Evolutionary conservation across 2,797 vertebrate genomes (phyloP), one percentile per base, ranked within the genome.

Genomic region (Microtus agrestis): DNA sequence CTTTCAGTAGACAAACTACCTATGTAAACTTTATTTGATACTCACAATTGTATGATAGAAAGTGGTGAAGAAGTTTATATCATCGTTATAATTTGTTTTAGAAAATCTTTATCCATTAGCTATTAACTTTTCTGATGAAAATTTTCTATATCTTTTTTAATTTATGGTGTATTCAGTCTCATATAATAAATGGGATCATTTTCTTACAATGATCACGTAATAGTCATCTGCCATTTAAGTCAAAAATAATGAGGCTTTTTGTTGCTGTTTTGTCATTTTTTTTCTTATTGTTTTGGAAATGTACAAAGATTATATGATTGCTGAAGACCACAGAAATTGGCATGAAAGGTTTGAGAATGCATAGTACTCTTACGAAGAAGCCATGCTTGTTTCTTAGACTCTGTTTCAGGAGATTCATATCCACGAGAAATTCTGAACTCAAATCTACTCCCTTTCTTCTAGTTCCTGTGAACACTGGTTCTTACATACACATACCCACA

Each of bases 161-260:
- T 23, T 34, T 3, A 21, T 2, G 23, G 2, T n/a, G 1, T 46
- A n/a, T 34, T 12, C 6, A 85, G 29, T 21, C 10, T n/a, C 6
- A n/a, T 31, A 29, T 23, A 23, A 12, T 34, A 31, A 46, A 65
- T 6, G 29, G 9, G 27, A 23, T 31, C 7, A 7, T 65, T 65
- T 84, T 23, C 17, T 13, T 34, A 65, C 34, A 46, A 46, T 65
- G 37, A 46, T 46, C 40, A 65, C 23, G 7, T 3, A 65, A 10
- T 43, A 12, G 2, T 34, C 29, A 63, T 19, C 17, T 84, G 15
- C 27, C 15, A 46, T 65, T 65, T 29, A 48, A 77, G 27, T 48
- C 1, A 37, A 76, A 77, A 48, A 77, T 9, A 77, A 17, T 9
- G 21, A 34, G 9, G 1, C 13, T 25, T 27, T 13, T n/a, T 69